These are phyloP conservation scores for Lepilemur septentrionalis DNA, from an alignment of 2,797 vertebrate species.

Conservation along the genomic window DNA sequence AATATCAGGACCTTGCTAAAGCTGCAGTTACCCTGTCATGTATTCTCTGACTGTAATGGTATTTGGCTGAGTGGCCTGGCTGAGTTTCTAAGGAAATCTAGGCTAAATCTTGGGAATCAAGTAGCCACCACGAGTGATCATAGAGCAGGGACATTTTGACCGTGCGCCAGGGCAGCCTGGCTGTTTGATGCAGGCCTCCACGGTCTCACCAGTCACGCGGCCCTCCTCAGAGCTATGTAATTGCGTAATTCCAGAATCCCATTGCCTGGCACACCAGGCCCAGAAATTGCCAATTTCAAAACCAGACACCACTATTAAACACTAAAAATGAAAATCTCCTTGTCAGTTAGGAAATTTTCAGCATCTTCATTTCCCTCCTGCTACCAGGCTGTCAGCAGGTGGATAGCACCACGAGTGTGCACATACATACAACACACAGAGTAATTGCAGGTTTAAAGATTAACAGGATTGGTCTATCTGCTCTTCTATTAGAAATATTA, in stretches of 20 bases:
- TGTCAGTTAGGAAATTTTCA: conserved; percentile 2
- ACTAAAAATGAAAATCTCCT: conserved; percentile 46
- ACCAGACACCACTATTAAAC: conserved; percentile 44
- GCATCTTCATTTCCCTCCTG: conserved; percentile 49
- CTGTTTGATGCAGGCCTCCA: not conserved
- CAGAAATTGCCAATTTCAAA: conserved; percentile 52
- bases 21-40: not conserved
- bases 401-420: not conserved
- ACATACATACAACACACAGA: not conserved
- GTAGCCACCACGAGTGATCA: not conserved
- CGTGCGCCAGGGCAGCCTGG: not conserved
- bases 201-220: not conserved
- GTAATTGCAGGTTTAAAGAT: conserved; percentile 36
- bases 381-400: not conserved
- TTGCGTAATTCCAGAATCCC: conserved; percentile 19
- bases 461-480: not conserved
- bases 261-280: not conserved
- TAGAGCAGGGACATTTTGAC: not conserved
- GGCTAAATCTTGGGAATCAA: conserved; percentile 1
- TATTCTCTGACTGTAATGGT: not conserved
- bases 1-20: not conserved
- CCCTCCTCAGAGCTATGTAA: not conserved
- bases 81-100: not conserved
- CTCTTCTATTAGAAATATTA: conserved; percentile 53
- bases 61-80: not conserved